These are phyloP conservation scores for Ptychadena robeensis DNA, from an alignment of 2,797 vertebrate genomes.

Conservation along the genomic window DNA sequence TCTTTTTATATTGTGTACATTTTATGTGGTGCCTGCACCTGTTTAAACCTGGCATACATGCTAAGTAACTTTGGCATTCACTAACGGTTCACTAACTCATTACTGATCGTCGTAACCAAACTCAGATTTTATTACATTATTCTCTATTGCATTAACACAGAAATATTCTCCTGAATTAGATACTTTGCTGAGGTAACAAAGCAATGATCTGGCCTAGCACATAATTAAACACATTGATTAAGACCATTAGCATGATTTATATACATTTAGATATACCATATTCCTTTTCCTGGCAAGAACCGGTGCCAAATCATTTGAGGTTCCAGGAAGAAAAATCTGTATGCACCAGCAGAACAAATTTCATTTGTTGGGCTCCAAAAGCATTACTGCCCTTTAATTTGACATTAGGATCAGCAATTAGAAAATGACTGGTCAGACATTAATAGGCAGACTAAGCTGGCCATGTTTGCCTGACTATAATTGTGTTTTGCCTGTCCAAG, in stretches of 20 bases:
- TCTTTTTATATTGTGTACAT: too few relatives aligned
- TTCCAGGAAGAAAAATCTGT: slow-evolving; percentile 33
- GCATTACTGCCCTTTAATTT: slow-evolving; percentile 15
- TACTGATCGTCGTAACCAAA: neutral
- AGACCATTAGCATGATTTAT: slow-evolving; percentile 27
- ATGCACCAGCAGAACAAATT: slow-evolving; percentile 16
- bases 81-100: too few relatives aligned
- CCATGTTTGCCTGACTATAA: slow-evolving; percentile 7
- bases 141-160: neutral
- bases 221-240: slow-evolving; percentile 16
- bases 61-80: too few relatives aligned
- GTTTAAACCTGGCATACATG: neutral
- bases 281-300: slow-evolving; percentile 40
- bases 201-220: slow-evolving; percentile 24
- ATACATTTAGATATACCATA: slow-evolving; percentile 8
- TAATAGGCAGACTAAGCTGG: neutral
- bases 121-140: neutral
- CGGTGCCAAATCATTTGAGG: neutral
- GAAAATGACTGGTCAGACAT: slow-evolving; percentile 12
- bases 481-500: neutral
- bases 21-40: neutral
- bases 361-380: slow-evolving; percentile 35
- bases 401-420: slow-evolving; percentile 31
- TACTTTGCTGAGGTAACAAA: neutral
- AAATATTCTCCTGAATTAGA: slow-evolving; percentile 4